Evolutionary conservation across 2,113 vertebrate genomes (phyloP), one percentile per base, ranked within the genome.

Genomic region (Grammomys surdaster): DNA sequence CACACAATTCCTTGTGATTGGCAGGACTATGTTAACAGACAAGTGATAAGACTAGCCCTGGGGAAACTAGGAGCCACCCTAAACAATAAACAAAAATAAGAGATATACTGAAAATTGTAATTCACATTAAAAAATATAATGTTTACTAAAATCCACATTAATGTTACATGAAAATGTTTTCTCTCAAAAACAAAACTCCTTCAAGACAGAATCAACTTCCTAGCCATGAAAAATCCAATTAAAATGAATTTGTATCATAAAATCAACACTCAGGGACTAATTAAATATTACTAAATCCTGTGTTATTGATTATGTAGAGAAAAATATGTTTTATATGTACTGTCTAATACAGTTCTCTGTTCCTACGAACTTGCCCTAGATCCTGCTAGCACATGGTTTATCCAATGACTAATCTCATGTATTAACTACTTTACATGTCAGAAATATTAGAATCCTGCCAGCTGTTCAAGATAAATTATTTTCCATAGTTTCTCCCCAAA

Each of bases 191-290:
- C 85, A 76, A 89, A 88, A 60, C 72, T 95, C 91, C 33, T 95
- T 76, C 60, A 89, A 95, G 20, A 67, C 20, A 77, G 76, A 97
- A 63, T 82, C 75, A 95, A 89, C 72, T 76, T 96, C 76, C 36
- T 75, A 95, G 75, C n/a, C 93, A 95, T 33, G 36, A 94, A 84
- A 97, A 98, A 97, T 98, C 91, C 98, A 96, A 98, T 97, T 97
- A 95, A 98, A 98, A 98, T 98, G 96, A 98, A 98, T 98, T 97
- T 96, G 97, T 94, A 98, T 97, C 89, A 97, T 7, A 40, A 96
- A 98, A 97, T 98, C 95, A 0, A 98, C 98, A 97, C 16, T 77
- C 95, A 70, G 73, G 93, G 78, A 98, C 98, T 98, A 98, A 97
- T 77, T 97, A 97, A 98, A 90, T 95, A 98, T 98, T 98, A 97